Evolutionary conservation across 2,797 vertebrate species (phyloP), one percentile per base, ranked within the genome.

Genomic region (Sitta carolinensis): DNA sequence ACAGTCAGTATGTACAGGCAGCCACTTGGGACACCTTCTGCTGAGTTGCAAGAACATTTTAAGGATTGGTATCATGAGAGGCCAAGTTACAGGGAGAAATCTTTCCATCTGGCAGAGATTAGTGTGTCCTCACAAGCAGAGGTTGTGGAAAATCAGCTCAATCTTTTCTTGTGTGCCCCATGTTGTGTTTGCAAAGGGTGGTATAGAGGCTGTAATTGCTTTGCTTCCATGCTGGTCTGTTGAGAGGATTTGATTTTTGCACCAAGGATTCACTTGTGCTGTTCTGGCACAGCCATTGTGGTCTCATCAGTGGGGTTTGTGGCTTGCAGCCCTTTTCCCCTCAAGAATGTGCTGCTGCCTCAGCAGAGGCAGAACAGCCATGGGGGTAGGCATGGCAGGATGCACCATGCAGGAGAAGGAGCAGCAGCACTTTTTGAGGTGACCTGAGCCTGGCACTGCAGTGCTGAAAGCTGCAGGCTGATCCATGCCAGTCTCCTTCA

Each of bases 1-100:
- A 81, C 52, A 83, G 52, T 17, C 64, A 57, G 50, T 78, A 38
- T 5, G 27, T 70, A 54, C 14, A 48, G 57, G 29, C 54, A 78
- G 38, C 15, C 68, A 38, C 22, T 51, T 58, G 72, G 50, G 87
- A 69, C 2, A 8, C 11, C 20, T 34, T 45, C 70, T 94, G 75
- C 84, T 85, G 93, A 96, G 40, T 32, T 83, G 16, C 87, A 96
- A 96, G 87, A 82, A 32, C 66, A 62, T 9, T 86, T 91, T 87
- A 72, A 96, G 66, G 84, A 81, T 47, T 72, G 61, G 27, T 67
- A 16, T 50, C 25, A 12, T 8, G 27, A 75, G 36, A 72, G 20
- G n/a, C 58, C 82, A 77, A 83, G n/a, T 50, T 61, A 68, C 32
- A 77, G 30, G 57, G 25, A 70, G 68, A 74, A 89, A 61, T 32